Conservation (phyloP, 2,888 invertebrate species). For the Amblyjoppa proteus region DNA sequence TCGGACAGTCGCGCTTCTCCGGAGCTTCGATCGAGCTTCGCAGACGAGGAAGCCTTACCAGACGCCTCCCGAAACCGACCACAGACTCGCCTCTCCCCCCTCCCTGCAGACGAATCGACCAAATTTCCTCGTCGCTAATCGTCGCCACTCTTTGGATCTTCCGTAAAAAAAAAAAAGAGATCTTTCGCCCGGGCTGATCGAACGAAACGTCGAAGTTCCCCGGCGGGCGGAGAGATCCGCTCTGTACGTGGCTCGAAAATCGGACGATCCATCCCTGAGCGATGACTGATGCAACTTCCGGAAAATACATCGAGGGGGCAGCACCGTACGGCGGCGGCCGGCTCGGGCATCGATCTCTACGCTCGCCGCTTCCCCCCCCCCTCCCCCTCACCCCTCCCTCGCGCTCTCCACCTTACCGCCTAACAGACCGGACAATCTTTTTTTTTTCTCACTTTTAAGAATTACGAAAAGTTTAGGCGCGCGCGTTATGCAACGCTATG, state of each 20-base stretch:
- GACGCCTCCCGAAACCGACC: not conserved
- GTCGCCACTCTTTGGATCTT: not conserved
- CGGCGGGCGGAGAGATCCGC: not conserved
- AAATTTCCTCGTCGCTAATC: not conserved
- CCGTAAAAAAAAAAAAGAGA: not conserved
- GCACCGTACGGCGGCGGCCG: conserved; percentile 76
- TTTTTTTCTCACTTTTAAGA: conserved; percentile 22
- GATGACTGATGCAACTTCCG: conserved; percentile 68
- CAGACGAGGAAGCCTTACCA: not conserved
- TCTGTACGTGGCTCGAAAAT: not conserved
- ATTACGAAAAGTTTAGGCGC: conserved; percentile 78
- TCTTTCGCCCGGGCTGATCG: not conserved
- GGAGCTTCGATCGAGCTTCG: conserved; percentile 9
- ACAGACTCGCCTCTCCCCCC: conserved; percentile 1
- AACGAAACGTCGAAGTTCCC: conserved; percentile 4
- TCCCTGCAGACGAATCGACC: too few relatives aligned
- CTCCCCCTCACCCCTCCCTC: conserved; percentile 39
- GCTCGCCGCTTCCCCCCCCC: conserved; percentile 66
- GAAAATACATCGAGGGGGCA: conserved; percentile 75
- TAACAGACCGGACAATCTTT: conserved; percentile 10
- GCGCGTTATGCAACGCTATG: conserved; percentile 54
- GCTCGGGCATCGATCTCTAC: conserved; percentile 73
- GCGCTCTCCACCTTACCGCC: conserved; percentile 47
- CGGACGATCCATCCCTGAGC: conserved; percentile 48
- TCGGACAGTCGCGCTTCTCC: conserved; percentile 9